Base-by-base conservation (phyloP, 2,888 invertebrate species). In the Sisyra terminalis region DNA sequence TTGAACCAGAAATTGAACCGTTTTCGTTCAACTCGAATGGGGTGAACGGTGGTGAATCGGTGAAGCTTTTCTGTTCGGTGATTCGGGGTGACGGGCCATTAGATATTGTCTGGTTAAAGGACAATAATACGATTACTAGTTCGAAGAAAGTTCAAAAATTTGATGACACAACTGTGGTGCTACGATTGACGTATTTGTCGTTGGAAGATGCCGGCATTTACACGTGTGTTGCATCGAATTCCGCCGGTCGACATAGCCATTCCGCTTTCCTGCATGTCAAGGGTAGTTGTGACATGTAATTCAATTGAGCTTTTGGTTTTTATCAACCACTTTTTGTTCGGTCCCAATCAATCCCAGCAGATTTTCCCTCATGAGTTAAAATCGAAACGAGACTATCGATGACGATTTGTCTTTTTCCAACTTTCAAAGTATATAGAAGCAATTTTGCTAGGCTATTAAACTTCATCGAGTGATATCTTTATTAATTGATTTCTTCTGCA, bases 31-130 rank as follows among this genome's bases (percentile, higher is more conserved):
- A 67, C 56, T 52, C 57, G 38, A 64, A 61, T 47, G 67, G 67
- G 43, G 60, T 67, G 32, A 67, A 64, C 53, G 69, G 67, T 46
- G 69, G 69, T 37, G 63, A 65, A 49, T 64, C 67, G 42, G 63
- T 65, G 18, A 62, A 67, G 48, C 60, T 68, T 38, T 63, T 69
- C 57, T 75, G 75, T 57, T 67, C 70, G 43, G 66, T 70, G 35
- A 66, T 69, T 50, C 63, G 69, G 50, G 75, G 78, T 42, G 78
- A 79, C 58, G 63, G 72, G 40, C 78, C 78, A 39, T 64, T 79
- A 43, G 67, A 67, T 43, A 72, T 79, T 46, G 64, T 67, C 39
- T 79, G 70, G 70, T 57, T 66, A 31, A 70, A 70, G 55, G 64
- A 70, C 52, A 64, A 61, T 43, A 50, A 54, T 36, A 52, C 51